Conservation (phyloP, 2,888 invertebrate species). For the Teleogryllus oceanicus region DNA sequence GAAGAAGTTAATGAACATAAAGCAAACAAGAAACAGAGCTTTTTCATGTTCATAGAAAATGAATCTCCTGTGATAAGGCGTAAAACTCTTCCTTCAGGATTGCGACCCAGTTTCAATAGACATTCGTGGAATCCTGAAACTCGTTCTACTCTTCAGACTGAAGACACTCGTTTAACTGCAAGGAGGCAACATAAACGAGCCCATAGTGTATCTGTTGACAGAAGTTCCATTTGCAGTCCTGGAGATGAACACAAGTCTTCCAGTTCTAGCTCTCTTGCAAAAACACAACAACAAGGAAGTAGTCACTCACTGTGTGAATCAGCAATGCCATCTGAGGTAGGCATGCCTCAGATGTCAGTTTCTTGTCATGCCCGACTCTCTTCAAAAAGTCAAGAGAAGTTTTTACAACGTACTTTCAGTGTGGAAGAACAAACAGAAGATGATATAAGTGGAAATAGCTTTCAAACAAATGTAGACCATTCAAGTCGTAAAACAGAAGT, state of each 20-base stretch:
- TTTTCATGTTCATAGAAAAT: slow-evolving; percentile 53
- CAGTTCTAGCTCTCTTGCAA: slow-evolving; percentile 33
- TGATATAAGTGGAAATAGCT: neutral
- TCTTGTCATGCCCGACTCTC: slow-evolving; percentile 26
- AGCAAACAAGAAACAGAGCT: slow-evolving; percentile 36
- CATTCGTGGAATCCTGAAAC: slow-evolving; percentile 52
- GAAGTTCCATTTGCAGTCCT: slow-evolving; percentile 26
- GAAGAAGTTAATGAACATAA: slow-evolving; percentile 27
- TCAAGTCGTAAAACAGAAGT: neutral
- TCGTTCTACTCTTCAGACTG: slow-evolving; percentile 28
- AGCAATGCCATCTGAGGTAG: slow-evolving; percentile 31
- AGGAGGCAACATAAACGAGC: slow-evolving; percentile 49
- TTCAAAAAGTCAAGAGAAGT: slow-evolving; percentile 26
- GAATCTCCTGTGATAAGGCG: slow-evolving; percentile 50
- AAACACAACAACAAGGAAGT: slow-evolving; percentile 38
- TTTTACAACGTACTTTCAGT: slow-evolving; percentile 26
- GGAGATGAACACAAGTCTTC: slow-evolving; percentile 34
- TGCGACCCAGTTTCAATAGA: slow-evolving; percentile 46
- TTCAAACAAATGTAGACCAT: neutral
- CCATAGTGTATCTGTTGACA: slow-evolving; percentile 49
- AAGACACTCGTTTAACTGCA: slow-evolving; percentile 19
- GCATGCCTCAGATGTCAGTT: slow-evolving; percentile 27
- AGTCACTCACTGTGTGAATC: slow-evolving; percentile 45
- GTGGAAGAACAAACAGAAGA: slow-evolving; percentile 18
- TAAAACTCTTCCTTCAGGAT: slow-evolving; percentile 46